Evolutionary conservation across 1,140 invertebrate genomes (phyloP).

Genomic region (Drosophila obscura): DNA sequence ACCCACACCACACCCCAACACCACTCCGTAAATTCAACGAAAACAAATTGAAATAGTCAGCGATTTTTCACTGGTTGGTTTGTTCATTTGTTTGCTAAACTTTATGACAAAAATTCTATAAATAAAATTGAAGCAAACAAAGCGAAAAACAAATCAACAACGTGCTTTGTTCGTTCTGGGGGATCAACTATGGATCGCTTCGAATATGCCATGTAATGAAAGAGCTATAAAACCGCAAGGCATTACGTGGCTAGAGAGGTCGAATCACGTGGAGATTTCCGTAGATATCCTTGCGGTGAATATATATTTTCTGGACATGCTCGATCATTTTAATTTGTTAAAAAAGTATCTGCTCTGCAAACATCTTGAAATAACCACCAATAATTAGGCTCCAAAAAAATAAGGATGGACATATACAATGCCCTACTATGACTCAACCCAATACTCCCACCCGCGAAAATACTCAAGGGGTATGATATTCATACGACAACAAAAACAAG

Average conservation of each 20-base stretch:
- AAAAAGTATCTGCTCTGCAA: no score
- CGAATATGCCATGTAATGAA: constrained; percentile 54
- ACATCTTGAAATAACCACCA: no score
- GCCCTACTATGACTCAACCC: no score
- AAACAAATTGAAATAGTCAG: constrained; percentile 48
- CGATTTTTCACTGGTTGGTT: constrained; percentile 45
- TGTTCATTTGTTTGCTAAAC: constrained; percentile 72
- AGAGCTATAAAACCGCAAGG: constrained; percentile 11
- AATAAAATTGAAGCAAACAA: constrained; percentile 57
- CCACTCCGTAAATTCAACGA: constrained; percentile 29
- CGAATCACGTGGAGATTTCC: no score
- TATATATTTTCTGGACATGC: no score
- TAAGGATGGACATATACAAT: no score
- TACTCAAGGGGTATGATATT: constrained; percentile 1
- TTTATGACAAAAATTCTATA: constrained; percentile 79
- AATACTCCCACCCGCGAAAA: neutral
- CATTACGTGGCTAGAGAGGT: neutral
- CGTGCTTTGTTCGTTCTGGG: constrained; percentile 24
- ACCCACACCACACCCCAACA: constrained; percentile 9
- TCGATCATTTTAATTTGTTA: no score
- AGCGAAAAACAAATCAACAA: constrained; percentile 38
- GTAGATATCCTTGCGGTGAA: no score
- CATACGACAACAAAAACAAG: constrained; percentile 24
- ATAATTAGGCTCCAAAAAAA: no score
- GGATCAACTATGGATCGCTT: constrained; percentile 22